Conservation (phyloP, 2,797 vertebrate species). For the Halcyon smyrnensis region DNA sequence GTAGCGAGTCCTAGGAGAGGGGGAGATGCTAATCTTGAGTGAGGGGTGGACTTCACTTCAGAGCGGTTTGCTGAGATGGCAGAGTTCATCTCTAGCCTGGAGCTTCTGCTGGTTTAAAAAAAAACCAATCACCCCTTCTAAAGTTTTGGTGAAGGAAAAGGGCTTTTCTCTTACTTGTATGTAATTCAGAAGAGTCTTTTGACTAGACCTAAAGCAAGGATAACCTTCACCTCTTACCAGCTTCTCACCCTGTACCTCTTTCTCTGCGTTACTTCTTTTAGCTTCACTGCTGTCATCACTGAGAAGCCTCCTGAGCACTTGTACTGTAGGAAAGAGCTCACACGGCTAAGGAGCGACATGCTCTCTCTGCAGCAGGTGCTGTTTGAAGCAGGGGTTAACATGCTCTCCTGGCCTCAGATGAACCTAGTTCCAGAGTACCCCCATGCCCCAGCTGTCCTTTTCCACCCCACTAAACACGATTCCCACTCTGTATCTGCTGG, state of each 20-base stretch:
- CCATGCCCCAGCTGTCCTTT: background rate
- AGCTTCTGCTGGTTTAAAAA: background rate
- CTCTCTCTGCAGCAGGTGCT: background rate
- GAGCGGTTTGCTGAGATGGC: background rate
- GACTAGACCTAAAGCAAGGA: background rate
- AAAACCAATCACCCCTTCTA: background rate
- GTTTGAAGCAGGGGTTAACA: conserved; percentile 16
- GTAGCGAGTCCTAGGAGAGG: background rate
- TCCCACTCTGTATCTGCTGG: background rate
- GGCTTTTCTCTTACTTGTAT: background rate
- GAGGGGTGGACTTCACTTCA: background rate
- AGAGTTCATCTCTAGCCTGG: background rate
- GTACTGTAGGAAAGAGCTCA: background rate
- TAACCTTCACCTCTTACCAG: background rate
- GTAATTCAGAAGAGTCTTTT: background rate
- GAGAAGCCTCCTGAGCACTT: background rate
- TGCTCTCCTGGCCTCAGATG: conserved; percentile 21
- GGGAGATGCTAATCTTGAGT: background rate
- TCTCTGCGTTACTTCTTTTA: background rate
- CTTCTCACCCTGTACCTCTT: background rate
- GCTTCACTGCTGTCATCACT: background rate
- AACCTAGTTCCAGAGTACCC: background rate
- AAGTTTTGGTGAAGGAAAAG: background rate
- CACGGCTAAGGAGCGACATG: background rate
- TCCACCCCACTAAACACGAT: background rate